These are phyloP conservation scores for Pinna nobilis DNA, from an alignment of 1,140 invertebrate species.

Conservation along the genomic window DNA sequence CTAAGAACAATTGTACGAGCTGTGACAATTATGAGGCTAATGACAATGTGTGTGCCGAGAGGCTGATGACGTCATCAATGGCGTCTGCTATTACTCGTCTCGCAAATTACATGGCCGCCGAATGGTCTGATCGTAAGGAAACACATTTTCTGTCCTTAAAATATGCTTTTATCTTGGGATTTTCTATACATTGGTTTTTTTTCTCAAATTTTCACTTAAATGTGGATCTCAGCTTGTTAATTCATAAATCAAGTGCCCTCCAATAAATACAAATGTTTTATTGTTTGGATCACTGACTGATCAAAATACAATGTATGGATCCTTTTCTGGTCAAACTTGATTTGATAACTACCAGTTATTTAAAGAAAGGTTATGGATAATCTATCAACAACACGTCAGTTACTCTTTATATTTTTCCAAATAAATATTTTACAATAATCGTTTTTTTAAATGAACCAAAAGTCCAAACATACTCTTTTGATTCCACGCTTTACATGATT, in stretches of 20 bases:
- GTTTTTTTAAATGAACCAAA: no score
- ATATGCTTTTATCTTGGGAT: neutral
- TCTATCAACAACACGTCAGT: no score
- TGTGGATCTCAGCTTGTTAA: no score
- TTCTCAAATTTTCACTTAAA: no score
- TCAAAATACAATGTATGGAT: neutral
- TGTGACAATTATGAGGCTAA: constrained; percentile 1
- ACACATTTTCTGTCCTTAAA: neutral
- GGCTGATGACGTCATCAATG: constrained; percentile 35
- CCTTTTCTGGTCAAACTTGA: no score
- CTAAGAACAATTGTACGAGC: neutral
- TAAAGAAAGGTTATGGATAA: no score
- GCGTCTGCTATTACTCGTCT: constrained; percentile 26
- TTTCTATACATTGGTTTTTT: neutral
- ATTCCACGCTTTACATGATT: no score
- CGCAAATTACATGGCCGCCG: constrained; percentile 25
- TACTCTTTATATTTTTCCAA: no score
- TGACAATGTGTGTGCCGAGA: constrained; percentile 25
- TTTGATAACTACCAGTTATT: no score
- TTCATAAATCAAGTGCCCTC: neutral
- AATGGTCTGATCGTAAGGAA: constrained; percentile 41
- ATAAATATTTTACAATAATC: no score
- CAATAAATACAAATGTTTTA: neutral
- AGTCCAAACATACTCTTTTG: no score
- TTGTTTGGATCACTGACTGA: neutral